These are phyloP conservation scores for Asbolus verrucosus DNA, from an alignment of 1,140 invertebrate genomes.

Conservation along the genomic window DNA sequence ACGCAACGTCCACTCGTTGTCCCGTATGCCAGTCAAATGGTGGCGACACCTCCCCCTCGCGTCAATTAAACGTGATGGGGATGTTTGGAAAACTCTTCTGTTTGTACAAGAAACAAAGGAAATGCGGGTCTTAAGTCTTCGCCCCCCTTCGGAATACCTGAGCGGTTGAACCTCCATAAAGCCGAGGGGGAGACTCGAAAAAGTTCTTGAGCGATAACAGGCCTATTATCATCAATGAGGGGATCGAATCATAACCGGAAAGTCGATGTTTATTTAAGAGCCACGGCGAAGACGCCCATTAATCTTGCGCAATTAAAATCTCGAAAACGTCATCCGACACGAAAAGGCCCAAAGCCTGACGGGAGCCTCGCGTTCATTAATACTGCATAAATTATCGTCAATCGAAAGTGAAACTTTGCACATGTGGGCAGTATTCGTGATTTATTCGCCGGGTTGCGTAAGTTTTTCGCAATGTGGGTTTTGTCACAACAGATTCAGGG, in stretches of 20 bases:
- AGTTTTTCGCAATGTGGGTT: not conserved
- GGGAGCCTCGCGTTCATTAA: no score
- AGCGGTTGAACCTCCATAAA: no score
- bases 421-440: not conserved
- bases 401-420: not conserved
- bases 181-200: no score
- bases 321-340: no score
- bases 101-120: constrained; percentile 2
- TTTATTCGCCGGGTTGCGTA: not conserved
- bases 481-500: not conserved
- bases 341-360: no score
- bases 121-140: constrained; percentile 7
- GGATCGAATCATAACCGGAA: no score
- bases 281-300: no score
- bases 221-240: no score
- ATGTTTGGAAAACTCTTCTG: constrained; percentile 3
- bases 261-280: not conserved
- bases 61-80: constrained; percentile 12
- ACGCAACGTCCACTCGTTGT: constrained; percentile 4
- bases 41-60: not conserved
- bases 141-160: not conserved
- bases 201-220: no score
- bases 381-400: no score
- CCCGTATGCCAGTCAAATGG: not conserved
- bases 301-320: no score